Conservation (phyloP, 2,113 vertebrate species). For the Elephantulus edwardii region DNA sequence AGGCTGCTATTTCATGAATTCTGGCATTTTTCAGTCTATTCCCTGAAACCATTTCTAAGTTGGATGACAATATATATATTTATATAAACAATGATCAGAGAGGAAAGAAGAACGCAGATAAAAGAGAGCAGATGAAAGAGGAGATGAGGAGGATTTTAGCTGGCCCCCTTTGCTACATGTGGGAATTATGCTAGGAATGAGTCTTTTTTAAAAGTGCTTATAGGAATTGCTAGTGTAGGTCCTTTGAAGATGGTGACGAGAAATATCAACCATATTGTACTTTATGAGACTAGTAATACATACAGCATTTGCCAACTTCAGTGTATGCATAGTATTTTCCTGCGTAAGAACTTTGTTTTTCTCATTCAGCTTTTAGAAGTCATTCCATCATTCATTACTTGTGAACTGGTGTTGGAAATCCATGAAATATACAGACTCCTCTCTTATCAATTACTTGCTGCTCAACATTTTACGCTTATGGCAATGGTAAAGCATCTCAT, state of each 20-base stretch:
- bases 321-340: background rate
- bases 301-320: background rate
- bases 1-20: background rate
- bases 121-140: constrained; percentile 56
- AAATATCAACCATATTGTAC: background rate
- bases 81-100: constrained; percentile 58
- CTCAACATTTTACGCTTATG: background rate
- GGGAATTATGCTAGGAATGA: constrained; percentile 58
- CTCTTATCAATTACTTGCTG: background rate
- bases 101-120: constrained; percentile 57
- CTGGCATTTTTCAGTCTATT: constrained; percentile 31
- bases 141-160: constrained; percentile 26
- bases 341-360: background rate
- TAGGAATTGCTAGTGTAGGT: constrained; percentile 31
- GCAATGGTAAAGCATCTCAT: background rate
- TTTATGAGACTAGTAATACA: background rate
- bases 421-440: background rate
- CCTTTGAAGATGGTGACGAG: background rate
- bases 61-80: too few relatives aligned
- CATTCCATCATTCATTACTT: constrained; percentile 50
- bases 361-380: background rate
- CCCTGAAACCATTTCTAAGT: constrained; percentile 38
- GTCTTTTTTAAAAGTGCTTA: constrained; percentile 35
- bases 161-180: background rate
- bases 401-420: background rate